phyloP scores from a whole-genome alignment of 2,113 vertebrate genomes.

The Tragelaphus imberbis region DNA sequence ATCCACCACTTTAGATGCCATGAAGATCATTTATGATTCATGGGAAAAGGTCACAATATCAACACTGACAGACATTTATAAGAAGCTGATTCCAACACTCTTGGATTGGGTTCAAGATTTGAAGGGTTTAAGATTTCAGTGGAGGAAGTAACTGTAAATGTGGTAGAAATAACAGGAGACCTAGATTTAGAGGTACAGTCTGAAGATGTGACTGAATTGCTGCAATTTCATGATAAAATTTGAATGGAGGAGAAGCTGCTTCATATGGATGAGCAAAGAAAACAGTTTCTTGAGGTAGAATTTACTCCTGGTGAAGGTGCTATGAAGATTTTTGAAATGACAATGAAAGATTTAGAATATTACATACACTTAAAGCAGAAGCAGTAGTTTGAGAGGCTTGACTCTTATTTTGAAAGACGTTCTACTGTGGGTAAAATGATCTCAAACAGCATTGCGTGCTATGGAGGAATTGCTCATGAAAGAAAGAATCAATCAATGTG shows the following conservation, averaged over 20 bases:
- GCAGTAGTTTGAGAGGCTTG: neutral
- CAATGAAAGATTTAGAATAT: neutral
- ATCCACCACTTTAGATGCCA: neutral
- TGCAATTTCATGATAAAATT: neutral
- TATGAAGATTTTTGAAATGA: neutral
- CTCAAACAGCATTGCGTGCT: neutral
- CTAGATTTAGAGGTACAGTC: neutral
- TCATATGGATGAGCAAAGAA: neutral
- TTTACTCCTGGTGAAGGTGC: neutral
- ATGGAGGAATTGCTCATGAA: neutral
- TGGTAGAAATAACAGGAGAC: neutral
- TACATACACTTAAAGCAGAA: neutral
- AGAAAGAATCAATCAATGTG: neutral
- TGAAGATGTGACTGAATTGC: neutral
- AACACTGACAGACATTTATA: neutral
- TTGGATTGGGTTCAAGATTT: neutral
- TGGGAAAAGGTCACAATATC: neutral
- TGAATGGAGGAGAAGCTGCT: neutral
- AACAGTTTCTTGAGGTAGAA: neutral
- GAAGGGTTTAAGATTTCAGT: neutral
- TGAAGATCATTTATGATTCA: neutral
- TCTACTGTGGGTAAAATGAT: neutral
- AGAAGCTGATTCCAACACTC: neutral
- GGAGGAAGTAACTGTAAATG: neutral
- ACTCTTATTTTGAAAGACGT: neutral